A percentile compares a stretch with the other conserved stretches of the same genome.
These are phyloP conservation scores for Dicyrtoma fusca DNA, from an alignment of 2,888 invertebrate species.

Conservation along the genomic window DNA sequence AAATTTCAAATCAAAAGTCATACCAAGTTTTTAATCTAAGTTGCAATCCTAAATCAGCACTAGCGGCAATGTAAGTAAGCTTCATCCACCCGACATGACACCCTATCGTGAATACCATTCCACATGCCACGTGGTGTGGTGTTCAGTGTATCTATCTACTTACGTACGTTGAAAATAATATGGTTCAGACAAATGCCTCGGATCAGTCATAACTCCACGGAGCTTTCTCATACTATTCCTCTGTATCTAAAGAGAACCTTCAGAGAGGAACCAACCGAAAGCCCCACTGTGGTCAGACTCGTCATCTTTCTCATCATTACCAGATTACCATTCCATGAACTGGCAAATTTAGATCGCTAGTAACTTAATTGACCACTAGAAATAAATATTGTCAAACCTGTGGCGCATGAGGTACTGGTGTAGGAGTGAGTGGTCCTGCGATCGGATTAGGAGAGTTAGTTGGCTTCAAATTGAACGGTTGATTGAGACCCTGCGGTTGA, in stretches of 20 bases:
- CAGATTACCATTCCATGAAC: too few relatives aligned
- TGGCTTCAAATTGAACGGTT: constrained; percentile 34
- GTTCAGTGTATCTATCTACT: too few relatives aligned
- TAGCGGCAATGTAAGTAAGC: background rate
- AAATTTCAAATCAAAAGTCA: constrained; percentile 5
- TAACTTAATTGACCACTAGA: too few relatives aligned
- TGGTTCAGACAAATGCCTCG: constrained; percentile 43
- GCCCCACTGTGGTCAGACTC: constrained; percentile 46
- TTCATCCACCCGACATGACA: background rate
- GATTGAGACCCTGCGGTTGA: background rate
- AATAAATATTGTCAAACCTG: constrained; percentile 54
- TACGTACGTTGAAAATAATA: background rate
- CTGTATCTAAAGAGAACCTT: constrained; percentile 37
- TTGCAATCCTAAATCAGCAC: background rate
- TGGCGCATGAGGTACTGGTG: constrained; percentile 60
- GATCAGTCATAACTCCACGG: constrained; percentile 21
- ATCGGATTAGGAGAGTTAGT: constrained; percentile 31
- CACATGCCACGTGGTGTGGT: too few relatives aligned
- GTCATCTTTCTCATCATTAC: constrained; percentile 55
- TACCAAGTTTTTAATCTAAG: background rate
- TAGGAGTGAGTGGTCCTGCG: constrained; percentile 37
- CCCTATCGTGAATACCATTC: too few relatives aligned
- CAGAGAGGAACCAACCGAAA: constrained; percentile 7
- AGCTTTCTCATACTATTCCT: constrained; percentile 6
- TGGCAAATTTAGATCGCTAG: too few relatives aligned